Conservation (phyloP, 1,140 invertebrate species). For the Colletes gigas region DNA sequence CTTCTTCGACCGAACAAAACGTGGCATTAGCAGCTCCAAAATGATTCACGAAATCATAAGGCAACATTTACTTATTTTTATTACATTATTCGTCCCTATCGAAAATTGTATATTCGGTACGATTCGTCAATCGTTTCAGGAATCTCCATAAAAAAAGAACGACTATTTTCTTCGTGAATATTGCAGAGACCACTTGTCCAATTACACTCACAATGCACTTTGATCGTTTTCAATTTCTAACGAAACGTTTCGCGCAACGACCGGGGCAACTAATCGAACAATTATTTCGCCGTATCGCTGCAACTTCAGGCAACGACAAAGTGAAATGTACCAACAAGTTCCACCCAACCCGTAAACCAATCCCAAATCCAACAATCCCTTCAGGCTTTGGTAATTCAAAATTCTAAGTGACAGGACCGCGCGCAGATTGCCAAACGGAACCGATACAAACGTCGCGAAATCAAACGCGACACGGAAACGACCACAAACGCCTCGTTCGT, state of each 20-base stretch:
- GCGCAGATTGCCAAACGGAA: not conserved
- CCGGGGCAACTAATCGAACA: not conserved
- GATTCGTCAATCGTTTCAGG: no score
- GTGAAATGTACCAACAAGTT: slow-evolving; percentile 16
- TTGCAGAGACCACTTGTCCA: not conserved
- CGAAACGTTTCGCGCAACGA: not conserved
- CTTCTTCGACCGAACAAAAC: not conserved
- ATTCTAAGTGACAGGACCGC: slow-evolving; percentile 49
- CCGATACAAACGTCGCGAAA: not conserved
- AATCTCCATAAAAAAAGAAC: no score
- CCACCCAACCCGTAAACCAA: slow-evolving; percentile 32
- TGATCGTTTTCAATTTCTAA: not conserved
- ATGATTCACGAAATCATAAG: no score
- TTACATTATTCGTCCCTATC: no score
- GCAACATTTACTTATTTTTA: no score
- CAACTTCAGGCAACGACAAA: slow-evolving; percentile 51
- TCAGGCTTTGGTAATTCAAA: slow-evolving; percentile 39
- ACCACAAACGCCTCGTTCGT: not conserved
- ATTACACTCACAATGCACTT: not conserved
- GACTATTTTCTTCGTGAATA: no score
- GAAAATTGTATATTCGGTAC: no score
- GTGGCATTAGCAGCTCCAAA: no score
- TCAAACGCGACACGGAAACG: not conserved
- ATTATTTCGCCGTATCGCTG: slow-evolving; percentile 10
- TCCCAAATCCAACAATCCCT: slow-evolving; percentile 43